Base-by-base conservation (phyloP, 2,797 vertebrate genomes). In the Discoglossus pictus region DNA sequence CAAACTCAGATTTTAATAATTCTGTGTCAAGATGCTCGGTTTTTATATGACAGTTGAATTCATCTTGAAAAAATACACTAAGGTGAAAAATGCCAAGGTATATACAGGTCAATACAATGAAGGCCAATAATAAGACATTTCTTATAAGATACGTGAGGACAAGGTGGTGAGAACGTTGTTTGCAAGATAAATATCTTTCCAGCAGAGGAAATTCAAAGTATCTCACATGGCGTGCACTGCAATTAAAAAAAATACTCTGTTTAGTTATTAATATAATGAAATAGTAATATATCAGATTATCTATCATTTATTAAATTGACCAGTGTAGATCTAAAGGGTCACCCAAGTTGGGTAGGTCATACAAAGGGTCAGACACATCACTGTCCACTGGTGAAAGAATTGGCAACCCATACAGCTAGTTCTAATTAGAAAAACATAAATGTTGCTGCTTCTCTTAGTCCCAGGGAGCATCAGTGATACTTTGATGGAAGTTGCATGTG, bases 141-240 rank as follows among this genome's bases (percentile, higher is more conserved):
- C 92, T 84, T 77, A 98, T 73, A 78, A 98, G 88, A 46, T 96
- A 94, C 86, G 93, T 89, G 77, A 87, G 86, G n/a, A 92, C 92
- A 2, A 98, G 85, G 74, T 90, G 90, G 56, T 96, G 94, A 46
- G 95, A 87, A 1, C 81, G 88, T 42, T 98, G 94, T 82, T 98
- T 99, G 86, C 93, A 93, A 39, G 86, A 81, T 83, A 99, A 84
- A 84, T 98, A 98, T 76, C 92, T 86, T 85, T 98, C 96, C 81
- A 99, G 89, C 48, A 99, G 79, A 0, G 97, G 94, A 78, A 97
- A 99, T 78, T 99, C 95, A 27, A 98, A 98, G 77, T 97, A 98
- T 2, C 94, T 85, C 77, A 96, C 95, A 75, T 52, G 88, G 67
- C 95, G 96, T 53, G 96, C 92, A 76, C 92, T 94, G 75, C 8